Evolutionary conservation across 2,797 vertebrate species (phyloP).

Genomic region (Sebastes trivittatus): DNA sequence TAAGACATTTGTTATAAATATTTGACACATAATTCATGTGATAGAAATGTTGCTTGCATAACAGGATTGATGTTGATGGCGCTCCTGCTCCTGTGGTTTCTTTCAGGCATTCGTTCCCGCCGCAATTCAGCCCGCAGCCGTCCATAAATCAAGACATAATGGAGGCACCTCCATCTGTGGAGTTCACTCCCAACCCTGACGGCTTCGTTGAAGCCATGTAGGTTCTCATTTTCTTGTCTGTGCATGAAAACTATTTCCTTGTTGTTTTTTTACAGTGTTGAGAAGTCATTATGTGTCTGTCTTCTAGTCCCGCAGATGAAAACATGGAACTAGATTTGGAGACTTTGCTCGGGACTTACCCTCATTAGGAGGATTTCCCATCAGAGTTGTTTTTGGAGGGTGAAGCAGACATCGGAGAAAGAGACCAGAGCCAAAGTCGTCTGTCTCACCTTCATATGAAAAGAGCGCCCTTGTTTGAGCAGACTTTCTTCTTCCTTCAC

Average conservation of each 20-base stretch:
- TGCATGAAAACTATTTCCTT: neutral
- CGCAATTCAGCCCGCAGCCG: slow-evolving; percentile 11
- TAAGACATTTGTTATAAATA: too few relatives aligned
- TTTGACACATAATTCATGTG: neutral
- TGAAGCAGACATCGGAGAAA: neutral
- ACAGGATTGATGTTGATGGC: neutral
- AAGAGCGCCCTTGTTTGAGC: neutral
- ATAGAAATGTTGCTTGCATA: neutral
- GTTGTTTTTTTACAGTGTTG: neutral
- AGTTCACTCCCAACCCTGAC: neutral
- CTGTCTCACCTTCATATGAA: neutral
- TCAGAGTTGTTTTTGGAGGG: neutral
- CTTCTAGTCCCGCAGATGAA: slow-evolving; percentile 14
- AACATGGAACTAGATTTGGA: slow-evolving; percentile 49
- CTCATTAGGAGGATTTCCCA: neutral
- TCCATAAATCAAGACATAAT: slow-evolving; percentile 22
- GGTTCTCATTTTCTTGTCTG: slow-evolving; percentile 3
- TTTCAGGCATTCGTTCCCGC: slow-evolving; percentile 50
- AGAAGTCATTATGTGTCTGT: slow-evolving; percentile 6
- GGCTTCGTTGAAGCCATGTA: slow-evolving; percentile 46
- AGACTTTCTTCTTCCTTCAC: neutral
- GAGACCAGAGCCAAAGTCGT: neutral
- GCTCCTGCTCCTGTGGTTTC: neutral
- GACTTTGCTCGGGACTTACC: slow-evolving; percentile 18
- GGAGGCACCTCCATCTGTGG: slow-evolving; percentile 1